Evolutionary conservation across 2,888 invertebrate genomes (phyloP), one percentile per base, ranked within the genome.

Genomic region (Phyllotreta cruciferae): DNA sequence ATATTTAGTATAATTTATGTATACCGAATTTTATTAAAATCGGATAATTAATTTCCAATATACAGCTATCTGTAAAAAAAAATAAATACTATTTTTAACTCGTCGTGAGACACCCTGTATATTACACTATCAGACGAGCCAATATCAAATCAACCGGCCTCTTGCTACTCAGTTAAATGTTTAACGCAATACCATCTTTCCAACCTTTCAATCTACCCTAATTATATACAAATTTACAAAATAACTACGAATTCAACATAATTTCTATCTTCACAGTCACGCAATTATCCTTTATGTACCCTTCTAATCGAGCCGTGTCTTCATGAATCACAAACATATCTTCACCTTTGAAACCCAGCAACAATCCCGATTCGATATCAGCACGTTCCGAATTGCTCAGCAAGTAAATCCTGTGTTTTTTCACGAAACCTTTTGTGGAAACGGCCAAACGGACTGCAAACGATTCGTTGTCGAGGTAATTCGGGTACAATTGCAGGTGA

Each of bases 211-310:
- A 24, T 24, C 1, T 24, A 24, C 24, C 4, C 24, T 24, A 24
- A 24, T 24, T 24, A 5, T n/a, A 10, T 34, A 13, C 10, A 24
- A 24, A 24, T 24, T 4, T 4, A 3, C 24, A 24, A 1, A 24
- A 3, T 4, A 52, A 56, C 55, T 66, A 73, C 9, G 69, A 73
- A 54, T 81, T 82, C 70, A 86, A 79, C 79, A 82, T 85, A 60
- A 87, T 81, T 68, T 83, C 82, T 53, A 86, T 76, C 79, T 86
- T 86, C 71, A 87, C 78, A 66, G 85, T 75, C 54, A 86, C 74
- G 60, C 80, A 77, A 68, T 85, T 82, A 69, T 83, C 79, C 63
- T 79, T 78, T 14, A 84, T 78, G 70, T 83, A 86, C 47, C 82
- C 78, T 56, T 81, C 77, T 38, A 80, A 78, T 11, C 80, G 72